Evolutionary conservation across 1,140 invertebrate genomes (phyloP), one percentile per base, ranked within the genome.

Genomic region (Colletes latitarsis): DNA sequence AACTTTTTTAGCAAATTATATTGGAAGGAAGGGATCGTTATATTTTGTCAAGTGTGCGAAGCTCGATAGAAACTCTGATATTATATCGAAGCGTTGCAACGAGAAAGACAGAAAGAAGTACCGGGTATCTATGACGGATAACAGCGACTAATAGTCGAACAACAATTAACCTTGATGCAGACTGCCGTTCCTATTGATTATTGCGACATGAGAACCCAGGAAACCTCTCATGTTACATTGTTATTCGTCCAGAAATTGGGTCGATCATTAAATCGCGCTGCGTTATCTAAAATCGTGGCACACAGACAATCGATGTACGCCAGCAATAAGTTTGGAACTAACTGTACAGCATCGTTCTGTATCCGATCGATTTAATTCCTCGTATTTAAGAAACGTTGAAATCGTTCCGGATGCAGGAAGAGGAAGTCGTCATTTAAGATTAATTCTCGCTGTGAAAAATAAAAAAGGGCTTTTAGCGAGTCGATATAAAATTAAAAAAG

Each of bases 91-190:
- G n/a, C 10, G 5, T 3, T 8, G 8, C 6, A 19, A 10, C 43
- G 49, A 43, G 58, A 63, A 69, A 14, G 21, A 76, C 17, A 6
- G 0, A 15, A 21, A 43, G 19, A 30, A 63, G 0, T 41, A 4
- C 19, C 0, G n/a, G 2, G 19, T 19, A 8, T 63, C 43, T 67
- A 60, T 70, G 10, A 21, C 46, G 55, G 17, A 43, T 72, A 46
- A 53, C 76, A 14, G 58, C 21, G 58, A 73, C 6, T 79, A 64
- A 64, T 66, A 66, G 15, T 8, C 8, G 30, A 15, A 46, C 19
- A 19, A 66, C 69, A 73, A 79, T 79, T 73, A 73, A 79, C 77
- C 77, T 79, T 73, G 77, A 49, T 73, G 60, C 60, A 55, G 52
- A 5, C 43, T 19, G 41, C 6, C n/a, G 68, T 53, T 63, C 4